Percentiles rank a stretch among this genome's conserved stretches.
Conservation (phyloP, 2,113 vertebrate genomes). For the Tangachromis dhanisi region DNA sequence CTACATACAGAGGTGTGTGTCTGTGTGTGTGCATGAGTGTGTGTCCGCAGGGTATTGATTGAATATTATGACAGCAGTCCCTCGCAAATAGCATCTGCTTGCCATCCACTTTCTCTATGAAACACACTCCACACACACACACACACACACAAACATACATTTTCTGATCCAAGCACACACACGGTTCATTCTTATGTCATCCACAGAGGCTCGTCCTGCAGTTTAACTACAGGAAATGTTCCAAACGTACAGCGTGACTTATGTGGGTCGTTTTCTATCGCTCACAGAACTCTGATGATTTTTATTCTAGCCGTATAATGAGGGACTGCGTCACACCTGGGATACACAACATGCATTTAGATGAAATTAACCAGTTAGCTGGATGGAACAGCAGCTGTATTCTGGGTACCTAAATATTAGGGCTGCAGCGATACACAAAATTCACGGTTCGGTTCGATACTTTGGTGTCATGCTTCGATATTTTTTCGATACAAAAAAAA, state of each 20-base stretch:
- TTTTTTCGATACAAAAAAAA: too few species aligned
- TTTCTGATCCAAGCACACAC: background rate
- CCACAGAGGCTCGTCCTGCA: background rate
- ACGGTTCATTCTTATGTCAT: conserved; percentile 2
- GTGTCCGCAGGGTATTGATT: conserved; percentile 26
- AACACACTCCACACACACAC: background rate
- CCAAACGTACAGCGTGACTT: background rate
- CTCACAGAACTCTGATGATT: conserved; percentile 5
- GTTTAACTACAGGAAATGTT: background rate
- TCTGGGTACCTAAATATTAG: background rate
- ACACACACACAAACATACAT: background rate
- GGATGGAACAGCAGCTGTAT: background rate
- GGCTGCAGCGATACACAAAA: too few species aligned
- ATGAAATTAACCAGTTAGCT: conserved; percentile 12
- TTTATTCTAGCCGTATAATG: conserved; percentile 28
- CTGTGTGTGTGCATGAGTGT: background rate
- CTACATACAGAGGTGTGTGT: background rate
- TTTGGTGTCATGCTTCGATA: too few species aligned
- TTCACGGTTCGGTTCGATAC: too few species aligned
- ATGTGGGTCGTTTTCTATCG: background rate
- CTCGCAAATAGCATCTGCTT: conserved; percentile 6
- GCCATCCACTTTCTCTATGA: background rate
- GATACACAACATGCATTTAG: conserved; percentile 19
- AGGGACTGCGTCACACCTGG: conserved; percentile 29
- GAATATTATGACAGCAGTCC: conserved; percentile 41